Percentiles rank a stretch among this genome's conserved stretches.
Conservation (phyloP, 2,888 invertebrate species). For the Drosophila anceps region DNA sequence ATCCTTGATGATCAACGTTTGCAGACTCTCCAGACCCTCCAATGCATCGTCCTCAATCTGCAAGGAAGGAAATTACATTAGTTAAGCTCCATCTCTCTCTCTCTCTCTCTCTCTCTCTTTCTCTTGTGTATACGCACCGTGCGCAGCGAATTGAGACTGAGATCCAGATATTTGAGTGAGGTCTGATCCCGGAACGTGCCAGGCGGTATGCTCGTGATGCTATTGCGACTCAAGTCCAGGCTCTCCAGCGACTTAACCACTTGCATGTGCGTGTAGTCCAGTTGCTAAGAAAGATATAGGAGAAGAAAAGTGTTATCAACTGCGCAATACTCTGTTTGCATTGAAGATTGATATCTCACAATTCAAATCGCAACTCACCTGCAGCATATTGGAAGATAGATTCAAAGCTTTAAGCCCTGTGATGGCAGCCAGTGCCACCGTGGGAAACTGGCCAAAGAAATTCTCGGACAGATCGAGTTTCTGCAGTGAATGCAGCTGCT, state of each 20-base stretch:
- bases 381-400: constrained; percentile 93
- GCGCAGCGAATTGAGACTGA: constrained; percentile 94
- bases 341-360: too few species aligned
- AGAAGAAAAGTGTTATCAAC: not conserved
- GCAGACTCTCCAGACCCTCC: constrained; percentile 91
- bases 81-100: not conserved
- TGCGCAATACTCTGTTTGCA: not conserved
- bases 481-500: constrained; percentile 90
- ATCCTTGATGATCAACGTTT: constrained; percentile 92
- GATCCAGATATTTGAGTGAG: constrained; percentile 90
- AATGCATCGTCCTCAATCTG: constrained; percentile 96
- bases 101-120: not conserved
- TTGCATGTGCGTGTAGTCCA: constrained; percentile 91
- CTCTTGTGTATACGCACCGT: constrained; percentile 88
- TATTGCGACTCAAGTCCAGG: constrained; percentile 93
- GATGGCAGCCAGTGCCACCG: constrained; percentile 90
- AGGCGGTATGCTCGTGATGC: constrained; percentile 92
- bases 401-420: constrained; percentile 90
- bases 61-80: constrained; percentile 55
- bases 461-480: constrained; percentile 94
- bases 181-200: constrained; percentile 92
- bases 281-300: constrained; percentile 86
- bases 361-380: constrained; percentile 87
- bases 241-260: constrained; percentile 89
- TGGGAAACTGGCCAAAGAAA: constrained; percentile 93